Evolutionary conservation across 2,888 invertebrate genomes (phyloP), one percentile per base, ranked within the genome.

Genomic region (Nymphalis urticae): DNA sequence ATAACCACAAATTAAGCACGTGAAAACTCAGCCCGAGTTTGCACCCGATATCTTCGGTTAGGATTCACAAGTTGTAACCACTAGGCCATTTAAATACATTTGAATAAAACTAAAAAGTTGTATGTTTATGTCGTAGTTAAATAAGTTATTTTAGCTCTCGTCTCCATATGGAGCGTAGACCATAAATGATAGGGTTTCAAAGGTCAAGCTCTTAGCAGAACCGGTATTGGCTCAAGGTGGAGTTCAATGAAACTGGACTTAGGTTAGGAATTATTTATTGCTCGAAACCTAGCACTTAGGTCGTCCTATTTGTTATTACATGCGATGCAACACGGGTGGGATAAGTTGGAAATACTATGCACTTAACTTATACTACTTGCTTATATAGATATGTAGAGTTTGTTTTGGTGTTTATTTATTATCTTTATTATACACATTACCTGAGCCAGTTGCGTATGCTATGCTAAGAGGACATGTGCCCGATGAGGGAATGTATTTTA

Each of bases 151-250:
- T 62, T 66, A 66, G 66, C 48, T 19, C 54, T 60, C 50, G 68
- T 68, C 50, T 60, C 60, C 63, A 70, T 62, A 68, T 68, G 56
- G 66, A 70, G 68, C 64, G 60, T 66, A 36, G 16, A 66, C 68
- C 68, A 71, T 71, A 71, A 68, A 68, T 66, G 68, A 64, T 65
- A 71, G 70, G 70, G 64, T 68, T 68, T 61, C 48, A 58, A 66
- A 71, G 71, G 69, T 71, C 69, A 71, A 66, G 47, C 69, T 54
- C 70, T 66, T 64, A 51, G 68, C 48, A 66, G 56, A 71, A 71
- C 71, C 71, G 71, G 71, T 71, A 71, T 66, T 63, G 60, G 71
- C 64, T 71, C 71, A 71, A 71, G 69, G 66, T 63, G 63, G 56
- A 64, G 69, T 72, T 72, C 72, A 69, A 67, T 59, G 64, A 66